These are phyloP conservation scores for Cavia porcellus DNA, from an alignment of 2,113 vertebrate species.

Conservation along the genomic window DNA sequence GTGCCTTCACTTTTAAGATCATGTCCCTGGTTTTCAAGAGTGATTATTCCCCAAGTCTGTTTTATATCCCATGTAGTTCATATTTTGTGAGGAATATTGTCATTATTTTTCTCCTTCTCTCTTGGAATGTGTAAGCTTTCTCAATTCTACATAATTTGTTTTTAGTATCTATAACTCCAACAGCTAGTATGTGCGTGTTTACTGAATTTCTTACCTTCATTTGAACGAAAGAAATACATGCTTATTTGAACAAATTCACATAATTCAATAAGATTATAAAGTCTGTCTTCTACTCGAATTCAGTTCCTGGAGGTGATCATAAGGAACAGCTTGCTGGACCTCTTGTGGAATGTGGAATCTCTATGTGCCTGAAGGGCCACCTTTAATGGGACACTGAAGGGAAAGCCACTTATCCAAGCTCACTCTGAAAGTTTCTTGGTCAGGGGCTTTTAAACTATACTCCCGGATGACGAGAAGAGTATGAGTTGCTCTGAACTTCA, in stretches of 20 bases:
- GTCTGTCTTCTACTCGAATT: not conserved
- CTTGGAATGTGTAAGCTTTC: not conserved
- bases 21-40: not conserved
- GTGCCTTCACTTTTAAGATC: not conserved
- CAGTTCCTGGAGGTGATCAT: not conserved
- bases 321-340: not conserved
- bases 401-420: not conserved
- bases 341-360: not conserved
- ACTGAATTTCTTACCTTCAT: constrained; percentile 42
- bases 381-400: not conserved
- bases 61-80: not conserved
- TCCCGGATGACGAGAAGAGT: not conserved
- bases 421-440: not conserved
- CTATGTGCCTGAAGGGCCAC: accelerated
- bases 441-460: not conserved
- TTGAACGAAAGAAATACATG: not conserved
- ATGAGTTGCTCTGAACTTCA: not conserved
- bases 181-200: not conserved
- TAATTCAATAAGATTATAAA: not conserved
- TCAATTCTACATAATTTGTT: not conserved
- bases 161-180: constrained; percentile 41
- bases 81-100: constrained; percentile 43
- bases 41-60: not conserved
- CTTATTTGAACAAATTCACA: not conserved
- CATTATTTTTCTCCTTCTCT: constrained; percentile 29